phyloP scores from a whole-genome alignment of 2,797 vertebrate species.

The Sebastes iracundus region DNA sequence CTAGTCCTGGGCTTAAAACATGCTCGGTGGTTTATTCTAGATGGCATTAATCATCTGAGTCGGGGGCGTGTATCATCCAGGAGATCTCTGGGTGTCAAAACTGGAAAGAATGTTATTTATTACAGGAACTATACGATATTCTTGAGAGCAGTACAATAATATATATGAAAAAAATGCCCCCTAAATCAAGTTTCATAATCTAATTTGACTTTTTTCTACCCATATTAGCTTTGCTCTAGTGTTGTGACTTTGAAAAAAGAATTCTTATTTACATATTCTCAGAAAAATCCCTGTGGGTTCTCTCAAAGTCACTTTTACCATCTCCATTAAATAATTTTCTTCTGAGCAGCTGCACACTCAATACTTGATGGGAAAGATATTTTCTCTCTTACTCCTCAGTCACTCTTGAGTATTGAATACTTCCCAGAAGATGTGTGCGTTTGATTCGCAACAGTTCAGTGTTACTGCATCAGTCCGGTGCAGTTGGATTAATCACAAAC shows the following conservation, averaged over 20 bases:
- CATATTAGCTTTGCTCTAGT: constrained; percentile 11
- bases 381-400: constrained; percentile 27
- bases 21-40: neutral
- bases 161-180: neutral
- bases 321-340: constrained; percentile 63
- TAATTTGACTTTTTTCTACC: constrained; percentile 6
- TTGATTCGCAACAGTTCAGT: neutral
- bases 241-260: constrained; percentile 41
- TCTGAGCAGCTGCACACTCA: constrained; percentile 57
- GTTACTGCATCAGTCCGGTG: neutral
- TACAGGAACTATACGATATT: neutral
- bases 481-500: constrained; percentile 2
- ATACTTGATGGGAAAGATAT: constrained; percentile 52
- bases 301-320: constrained; percentile 58
- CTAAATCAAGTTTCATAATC: neutral
- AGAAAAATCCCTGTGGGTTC: constrained; percentile 40
- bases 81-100: neutral
- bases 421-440: neutral
- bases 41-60: neutral
- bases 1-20: neutral
- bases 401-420: constrained; percentile 8
- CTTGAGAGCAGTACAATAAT: neutral
- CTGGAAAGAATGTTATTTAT: neutral
- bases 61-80: neutral
- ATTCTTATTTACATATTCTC: constrained; percentile 36